Evolutionary conservation across 2,113 vertebrate species (phyloP), one percentile per base, ranked within the genome.

Genomic region (Potamarius usumacintae): DNA sequence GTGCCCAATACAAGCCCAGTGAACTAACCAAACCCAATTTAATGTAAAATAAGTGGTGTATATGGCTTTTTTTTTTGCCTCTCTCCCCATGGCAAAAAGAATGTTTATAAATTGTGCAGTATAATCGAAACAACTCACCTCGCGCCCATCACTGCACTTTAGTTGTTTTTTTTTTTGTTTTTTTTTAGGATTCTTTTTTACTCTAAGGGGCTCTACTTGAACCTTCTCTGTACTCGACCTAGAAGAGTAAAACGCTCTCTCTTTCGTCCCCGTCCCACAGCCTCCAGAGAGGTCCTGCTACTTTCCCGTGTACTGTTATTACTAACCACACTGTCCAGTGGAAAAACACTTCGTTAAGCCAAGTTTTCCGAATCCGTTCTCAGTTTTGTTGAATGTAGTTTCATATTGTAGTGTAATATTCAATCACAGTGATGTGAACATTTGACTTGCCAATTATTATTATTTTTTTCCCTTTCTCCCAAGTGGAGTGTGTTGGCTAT

Each of bases 281-380:
- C 17, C 71, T 50, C 2, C 1, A 48, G 42, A 50, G 42, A 74
- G 22, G 34, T 74, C 7, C 7, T 20, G 7, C 14, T 34, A 34
- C 27, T 9, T 72, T 42, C 6, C 8, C 17, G 6, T 42, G 30
- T 72, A 48, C 34, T 42, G 71, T 72, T 48, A 7, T 34, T 71
- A 42, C 71, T 74, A 74, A 74, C 42, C 34, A 74, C 34, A 50
- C 42, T 76, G 72, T 76, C 72, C 72, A 25, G 72, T 76, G 20
- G 72, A 52, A 76, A 76, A 76, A 52, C 72, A 76, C 20, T 76
- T 50, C 12, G 14, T 4, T 52, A 25, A 52, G 15, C 30, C 1
- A 20, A 18, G 17, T 20, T 72, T 72, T 9, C 65, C 1, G 15
- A 72, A 18, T 11, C 34, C 0, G 8, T 53, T 25, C 14, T 77